Evolutionary conservation across 2,797 vertebrate genomes (phyloP), one percentile per base, ranked within the genome.

Genomic region (Odontamblyopus lacepedii): DNA sequence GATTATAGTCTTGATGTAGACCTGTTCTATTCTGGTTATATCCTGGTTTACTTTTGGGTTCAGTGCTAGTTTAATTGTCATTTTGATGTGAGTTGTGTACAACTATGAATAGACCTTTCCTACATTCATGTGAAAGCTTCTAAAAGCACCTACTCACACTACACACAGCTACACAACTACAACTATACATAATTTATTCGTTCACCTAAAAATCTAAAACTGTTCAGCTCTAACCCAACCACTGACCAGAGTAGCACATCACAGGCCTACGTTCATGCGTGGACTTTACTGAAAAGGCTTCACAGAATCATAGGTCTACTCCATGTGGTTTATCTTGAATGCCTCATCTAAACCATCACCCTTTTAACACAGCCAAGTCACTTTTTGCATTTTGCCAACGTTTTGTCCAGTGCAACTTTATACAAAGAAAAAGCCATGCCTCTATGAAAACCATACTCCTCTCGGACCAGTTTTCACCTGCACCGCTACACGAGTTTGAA

Each of bases 401-500:
- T 29, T 60, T 59, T 60, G 35, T 12, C 23, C 63, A 65, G 44
- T 48, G 15, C 44, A 65, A 2, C 35, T 38, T 35, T 38, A 1
- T 38, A 38, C 35, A 2, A 38, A 38, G 13, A 48, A 41, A 65
- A 65, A 50, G 11, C 9, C 8, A 4, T 23, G n/a, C n/a, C 5
- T 18, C 63, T 27, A 13, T 64, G 15, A 65, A 48, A 48, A 35
- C 32, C 9, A 12, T 13, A 16, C 57, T 66, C 3, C 5, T 32
- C 30, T 12, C 1, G 44, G 67, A 62, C 62, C 64, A 53, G 60
- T 70, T 71, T 71, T 41, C 57, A 72, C 73, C 41, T 78, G 71
- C 38, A 1, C 68, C 67, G 56, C 64, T 70, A 69, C 7, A 12
- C 73, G 63, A 77, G 65, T 63, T 59, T 75, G 69, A 78, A 69